A percentile compares a stretch with the other conserved stretches of the same genome.
These are phyloP conservation scores for Drosophila prosaltans DNA, from an alignment of 1,140 invertebrate species.

Conservation along the genomic window DNA sequence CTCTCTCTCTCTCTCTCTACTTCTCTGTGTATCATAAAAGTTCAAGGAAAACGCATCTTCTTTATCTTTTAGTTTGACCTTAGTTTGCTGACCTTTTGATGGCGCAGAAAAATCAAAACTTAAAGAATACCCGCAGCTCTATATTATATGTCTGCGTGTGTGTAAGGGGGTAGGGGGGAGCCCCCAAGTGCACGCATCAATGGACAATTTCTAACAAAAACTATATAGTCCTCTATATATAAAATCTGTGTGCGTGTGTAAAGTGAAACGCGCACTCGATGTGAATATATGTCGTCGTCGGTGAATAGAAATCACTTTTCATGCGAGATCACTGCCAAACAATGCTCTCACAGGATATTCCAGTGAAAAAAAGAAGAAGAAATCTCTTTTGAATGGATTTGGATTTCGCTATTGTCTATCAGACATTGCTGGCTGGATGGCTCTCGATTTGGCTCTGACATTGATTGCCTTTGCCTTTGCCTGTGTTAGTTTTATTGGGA, in stretches of 20 bases:
- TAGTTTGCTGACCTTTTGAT: constrained; percentile 42
- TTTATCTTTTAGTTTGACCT: not conserved
- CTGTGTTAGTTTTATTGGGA: constrained; percentile 66
- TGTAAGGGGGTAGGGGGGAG: not conserved
- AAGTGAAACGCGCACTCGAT: constrained; percentile 13
- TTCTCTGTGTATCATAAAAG: constrained; percentile 5
- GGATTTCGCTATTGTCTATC: constrained; percentile 36
- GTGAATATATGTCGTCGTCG: constrained; percentile 39
- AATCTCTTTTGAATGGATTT: constrained; percentile 59
- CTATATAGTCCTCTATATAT: not conserved
- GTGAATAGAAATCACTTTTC: constrained; percentile 71
- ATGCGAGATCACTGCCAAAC: constrained; percentile 44
- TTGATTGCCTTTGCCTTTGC: constrained; percentile 78
- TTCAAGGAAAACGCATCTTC: constrained; percentile 1
- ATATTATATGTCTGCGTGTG: not conserved
- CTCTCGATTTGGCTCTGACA: constrained; percentile 56
- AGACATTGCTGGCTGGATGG: constrained; percentile 6
- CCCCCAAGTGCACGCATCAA: constrained; percentile 31
- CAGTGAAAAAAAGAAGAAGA: constrained; percentile 69
- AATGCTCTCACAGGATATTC: constrained; percentile 61
- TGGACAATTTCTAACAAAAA: constrained; percentile 39
- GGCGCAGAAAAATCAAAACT: constrained; percentile 27
- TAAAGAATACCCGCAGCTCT: constrained; percentile 4
- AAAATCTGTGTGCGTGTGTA: no score
- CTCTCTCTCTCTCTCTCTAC: not conserved